A percentile compares a stretch with the other conserved stretches of the same genome.
phyloP scores from a whole-genome alignment of 2,113 vertebrate species.

The Apaloderma vittatum region DNA sequence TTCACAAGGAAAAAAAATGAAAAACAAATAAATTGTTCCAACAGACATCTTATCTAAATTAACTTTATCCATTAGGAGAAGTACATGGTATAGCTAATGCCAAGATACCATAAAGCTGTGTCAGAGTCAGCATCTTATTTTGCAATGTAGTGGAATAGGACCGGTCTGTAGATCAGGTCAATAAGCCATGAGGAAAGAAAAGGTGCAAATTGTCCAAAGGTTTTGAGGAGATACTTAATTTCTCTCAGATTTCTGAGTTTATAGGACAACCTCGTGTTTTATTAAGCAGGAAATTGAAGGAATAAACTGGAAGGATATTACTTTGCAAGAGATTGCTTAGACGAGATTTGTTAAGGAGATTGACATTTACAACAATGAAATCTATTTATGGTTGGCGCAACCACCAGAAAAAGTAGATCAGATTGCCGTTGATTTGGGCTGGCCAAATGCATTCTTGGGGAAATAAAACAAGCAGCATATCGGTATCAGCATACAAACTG shows the following conservation, averaged over 20 bases:
- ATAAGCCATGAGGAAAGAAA: not conserved
- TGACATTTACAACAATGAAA: slow-evolving; percentile 14
- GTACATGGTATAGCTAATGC: not conserved
- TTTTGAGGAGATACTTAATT: not conserved
- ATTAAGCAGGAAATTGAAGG: not conserved
- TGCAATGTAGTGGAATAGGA: not conserved
- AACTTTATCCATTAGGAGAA: not conserved
- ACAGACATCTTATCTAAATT: not conserved
- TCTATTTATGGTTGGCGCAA: slow-evolving; percentile 1
- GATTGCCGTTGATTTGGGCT: slow-evolving; percentile 48
- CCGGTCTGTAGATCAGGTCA: not conserved
- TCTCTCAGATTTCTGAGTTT: not conserved
- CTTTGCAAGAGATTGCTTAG: slow-evolving; percentile 10
- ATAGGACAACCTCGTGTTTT: not conserved
- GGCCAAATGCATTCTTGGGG: slow-evolving; percentile 33
- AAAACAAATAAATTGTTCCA: not conserved
- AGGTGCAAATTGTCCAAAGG: not conserved
- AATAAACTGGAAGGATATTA: not conserved
- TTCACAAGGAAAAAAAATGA: not conserved
- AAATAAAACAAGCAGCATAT: slow-evolving; percentile 36
- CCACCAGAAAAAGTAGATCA: slow-evolving; percentile 2
- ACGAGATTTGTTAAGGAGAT: slow-evolving; percentile 9
- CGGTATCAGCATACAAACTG: not conserved
- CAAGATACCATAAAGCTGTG: not conserved
- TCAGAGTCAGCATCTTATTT: not conserved